Base-by-base conservation (phyloP, 2,113 vertebrate genomes). In the Sclerurus mexicanus region DNA sequence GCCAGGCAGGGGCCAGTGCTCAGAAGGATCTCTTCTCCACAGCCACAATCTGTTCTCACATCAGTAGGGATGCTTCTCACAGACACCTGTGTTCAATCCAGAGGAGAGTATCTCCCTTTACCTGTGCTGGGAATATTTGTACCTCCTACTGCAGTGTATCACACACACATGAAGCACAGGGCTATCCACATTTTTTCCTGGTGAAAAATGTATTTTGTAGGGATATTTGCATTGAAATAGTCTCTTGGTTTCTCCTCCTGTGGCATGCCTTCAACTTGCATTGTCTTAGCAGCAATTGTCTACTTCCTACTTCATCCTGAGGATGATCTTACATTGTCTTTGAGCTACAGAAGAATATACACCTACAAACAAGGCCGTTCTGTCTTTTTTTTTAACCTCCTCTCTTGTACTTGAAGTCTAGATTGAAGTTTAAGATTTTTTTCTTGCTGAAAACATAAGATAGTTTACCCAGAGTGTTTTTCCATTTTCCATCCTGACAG, bases 101-200 rank as follows among this genome's bases (percentile, higher is more conserved):
- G 33, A 81, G 27, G 10, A 40, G 25, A 63, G 8, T 5, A 68
- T 7, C 33, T 75, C n/a, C 62, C 24, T 92, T 82, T n/a, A 66
- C 46, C 55, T 56, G 37, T 1, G 3, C 82, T 52, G 30, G 39
- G 53, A 67, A 40, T 44, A 69, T 15, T 72, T 31, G 19, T 66
- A 86, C 24, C 21, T 90, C 44, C 62, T 72, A 9, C 50, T 68
- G 60, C 44, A 30, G 13, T 20, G 35, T 40, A 24, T 39, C 50
- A 28, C 31, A 64, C 16, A 44, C 44, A 53, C 15, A 37, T 2
- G 18, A 71, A 64, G 44, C 66, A 77, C 0, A 0, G 44, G 31
- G 40, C 22, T 68, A 52, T 21, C 28, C 23, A 27, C 10, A 28
- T 7, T 19, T 80, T 85, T 46, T 78, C 71, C 28, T 63, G 13